phyloP scores from a whole-genome alignment of 2,113 vertebrate species.

The Python bivittatus region DNA sequence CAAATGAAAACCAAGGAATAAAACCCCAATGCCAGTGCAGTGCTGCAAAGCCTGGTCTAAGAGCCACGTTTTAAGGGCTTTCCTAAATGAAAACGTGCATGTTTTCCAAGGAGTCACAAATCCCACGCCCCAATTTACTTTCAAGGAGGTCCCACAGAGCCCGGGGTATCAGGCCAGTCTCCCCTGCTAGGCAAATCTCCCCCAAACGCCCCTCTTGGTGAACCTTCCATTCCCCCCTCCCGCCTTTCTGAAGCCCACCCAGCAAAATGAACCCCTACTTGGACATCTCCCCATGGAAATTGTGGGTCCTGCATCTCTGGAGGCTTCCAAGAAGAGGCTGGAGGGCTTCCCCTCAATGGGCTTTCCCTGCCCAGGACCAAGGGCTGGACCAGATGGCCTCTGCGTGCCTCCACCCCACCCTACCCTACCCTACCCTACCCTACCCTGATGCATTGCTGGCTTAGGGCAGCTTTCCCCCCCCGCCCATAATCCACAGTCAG shows the following conservation, averaged over 20 bases:
- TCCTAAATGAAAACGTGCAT: background rate
- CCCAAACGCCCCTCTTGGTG: background rate
- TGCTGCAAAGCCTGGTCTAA: background rate
- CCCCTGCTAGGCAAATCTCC: background rate
- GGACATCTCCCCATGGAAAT: background rate
- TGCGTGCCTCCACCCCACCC: background rate
- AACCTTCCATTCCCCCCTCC: background rate
- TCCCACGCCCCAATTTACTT: background rate
- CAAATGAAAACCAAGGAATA: background rate
- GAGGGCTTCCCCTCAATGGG: background rate
- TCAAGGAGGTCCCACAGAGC: background rate
- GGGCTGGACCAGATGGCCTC: background rate
- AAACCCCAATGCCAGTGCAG: background rate
- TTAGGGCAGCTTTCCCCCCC: background rate
- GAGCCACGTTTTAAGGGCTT: background rate
- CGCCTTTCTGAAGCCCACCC: background rate
- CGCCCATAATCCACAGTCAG: background rate
- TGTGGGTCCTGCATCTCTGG: too few relatives aligned
- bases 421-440: too few relatives aligned
- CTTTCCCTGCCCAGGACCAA: background rate
- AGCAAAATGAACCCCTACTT: background rate
- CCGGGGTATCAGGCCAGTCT: too few relatives aligned
- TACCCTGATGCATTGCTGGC: background rate
- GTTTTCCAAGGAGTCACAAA: background rate
- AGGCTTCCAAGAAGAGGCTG: too few relatives aligned